Percentiles rank a stretch among this genome's conserved stretches.
phyloP scores from a whole-genome alignment of 2,113 vertebrate species.

The Mystacornis crossleyi region DNA sequence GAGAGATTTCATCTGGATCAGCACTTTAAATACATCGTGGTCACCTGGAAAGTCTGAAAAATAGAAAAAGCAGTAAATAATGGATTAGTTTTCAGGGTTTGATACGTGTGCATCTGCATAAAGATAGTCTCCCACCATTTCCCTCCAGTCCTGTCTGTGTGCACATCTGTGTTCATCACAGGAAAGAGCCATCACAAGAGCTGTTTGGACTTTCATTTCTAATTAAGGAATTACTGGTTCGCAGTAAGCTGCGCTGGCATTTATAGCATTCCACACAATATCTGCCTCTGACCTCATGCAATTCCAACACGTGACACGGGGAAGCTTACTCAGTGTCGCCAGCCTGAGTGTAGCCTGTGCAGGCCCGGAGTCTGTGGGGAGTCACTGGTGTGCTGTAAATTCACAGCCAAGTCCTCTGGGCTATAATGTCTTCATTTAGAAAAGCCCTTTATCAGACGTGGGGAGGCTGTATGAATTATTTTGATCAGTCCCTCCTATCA shows the following conservation, averaged over 20 bases:
- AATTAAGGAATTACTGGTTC: background rate
- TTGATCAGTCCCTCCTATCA: constrained; percentile 5
- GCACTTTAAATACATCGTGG: background rate
- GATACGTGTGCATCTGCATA: background rate
- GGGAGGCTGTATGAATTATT: background rate
- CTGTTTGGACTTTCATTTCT: background rate
- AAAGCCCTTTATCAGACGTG: background rate
- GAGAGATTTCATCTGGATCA: background rate
- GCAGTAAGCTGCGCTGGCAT: background rate
- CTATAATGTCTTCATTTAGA: background rate
- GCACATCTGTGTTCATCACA: background rate
- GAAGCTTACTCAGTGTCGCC: background rate
- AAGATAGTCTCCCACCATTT: background rate
- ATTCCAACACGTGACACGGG: background rate
- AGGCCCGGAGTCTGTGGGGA: background rate
- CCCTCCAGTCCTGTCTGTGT: background rate
- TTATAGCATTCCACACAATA: background rate
- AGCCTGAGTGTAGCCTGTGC: background rate
- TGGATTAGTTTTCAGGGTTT: background rate
- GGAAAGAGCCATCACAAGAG: background rate
- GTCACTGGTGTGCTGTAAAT: background rate
- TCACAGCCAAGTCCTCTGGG: background rate
- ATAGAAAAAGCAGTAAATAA: background rate
- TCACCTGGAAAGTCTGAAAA: background rate
- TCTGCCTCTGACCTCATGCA: background rate